phyloP scores from a whole-genome alignment of 2,113 vertebrate genomes.

The human region GRCh38 chr15:22409501-22410000 shows the following conservation, averaged over 20 bases:
- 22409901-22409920: not conserved
- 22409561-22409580: not conserved
- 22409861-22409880: rapidly evolving
- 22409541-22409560: not conserved
- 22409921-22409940: not conserved
- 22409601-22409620: not conserved
- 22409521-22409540: not conserved
- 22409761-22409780: not conserved
- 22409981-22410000: not conserved
- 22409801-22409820: not conserved
- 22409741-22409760: not conserved
- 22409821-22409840: not conserved
- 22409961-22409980: not conserved
- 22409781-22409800: not conserved
- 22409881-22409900: not conserved
- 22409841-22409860: not conserved
- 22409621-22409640: not conserved
- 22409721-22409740: not conserved
- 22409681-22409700: not conserved
- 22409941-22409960: not conserved
- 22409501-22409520: not conserved
- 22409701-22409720: not conserved
- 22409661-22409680: not conserved
- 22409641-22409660: not conserved
- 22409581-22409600: not conserved